Evolutionary conservation across 1,140 invertebrate species (phyloP).

Genomic region (Cherax destructor): DNA sequence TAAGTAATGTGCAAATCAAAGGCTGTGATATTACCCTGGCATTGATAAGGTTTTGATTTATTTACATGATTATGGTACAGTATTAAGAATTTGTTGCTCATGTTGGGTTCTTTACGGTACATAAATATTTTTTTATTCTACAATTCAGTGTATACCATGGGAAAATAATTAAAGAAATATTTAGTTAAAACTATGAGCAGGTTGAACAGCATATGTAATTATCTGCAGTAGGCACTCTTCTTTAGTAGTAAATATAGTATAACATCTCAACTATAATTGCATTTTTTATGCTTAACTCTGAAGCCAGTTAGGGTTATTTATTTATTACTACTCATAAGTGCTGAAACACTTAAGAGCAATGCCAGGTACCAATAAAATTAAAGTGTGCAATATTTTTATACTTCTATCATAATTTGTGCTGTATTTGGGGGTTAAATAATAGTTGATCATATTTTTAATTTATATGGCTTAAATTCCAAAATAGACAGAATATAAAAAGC

Average conservation of each 20-base stretch:
- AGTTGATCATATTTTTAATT: no score
- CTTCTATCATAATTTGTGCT: no score
- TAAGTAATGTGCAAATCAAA: background rate
- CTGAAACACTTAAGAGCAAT: no score
- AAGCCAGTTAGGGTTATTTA: no score
- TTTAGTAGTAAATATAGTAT: background rate
- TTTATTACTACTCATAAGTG: no score
- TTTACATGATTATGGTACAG: background rate
- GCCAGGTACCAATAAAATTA: no score
- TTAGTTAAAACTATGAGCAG: background rate
- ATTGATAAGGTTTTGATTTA: background rate
- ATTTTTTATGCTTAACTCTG: no score
- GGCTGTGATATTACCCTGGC: conserved; percentile 2
- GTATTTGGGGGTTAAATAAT: no score
- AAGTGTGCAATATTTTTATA: no score
- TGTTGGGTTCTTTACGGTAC: background rate
- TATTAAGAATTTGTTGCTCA: background rate
- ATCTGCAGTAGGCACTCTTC: background rate
- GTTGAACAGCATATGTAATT: background rate
- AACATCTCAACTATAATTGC: no score
- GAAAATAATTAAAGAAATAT: background rate
- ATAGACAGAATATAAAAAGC: no score
- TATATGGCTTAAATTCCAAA: no score
- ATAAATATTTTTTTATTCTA: background rate
- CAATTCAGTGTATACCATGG: background rate